A percentile compares a stretch with the other conserved stretches of the same genome.
phyloP scores from a whole-genome alignment of 2,113 vertebrate genomes.

The Pimephales promelas region DNA sequence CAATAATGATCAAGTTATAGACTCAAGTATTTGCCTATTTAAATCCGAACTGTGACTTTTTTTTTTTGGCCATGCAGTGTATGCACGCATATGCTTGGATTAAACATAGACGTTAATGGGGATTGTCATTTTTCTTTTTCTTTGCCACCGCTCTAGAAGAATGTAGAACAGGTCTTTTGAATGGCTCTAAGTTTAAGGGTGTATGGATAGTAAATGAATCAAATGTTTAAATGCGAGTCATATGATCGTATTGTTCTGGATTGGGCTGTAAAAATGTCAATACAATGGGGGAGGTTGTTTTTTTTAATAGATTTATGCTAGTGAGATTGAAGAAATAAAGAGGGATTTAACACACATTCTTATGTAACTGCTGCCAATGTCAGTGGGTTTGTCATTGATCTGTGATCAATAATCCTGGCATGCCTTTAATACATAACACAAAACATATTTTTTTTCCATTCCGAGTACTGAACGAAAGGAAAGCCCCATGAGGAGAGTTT shows the following conservation, averaged over 20 bases:
- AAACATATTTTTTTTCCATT: slow-evolving; percentile 12
- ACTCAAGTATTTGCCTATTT: no score
- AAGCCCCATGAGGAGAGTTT: neutral
- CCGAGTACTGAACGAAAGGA: neutral
- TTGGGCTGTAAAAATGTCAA: neutral
- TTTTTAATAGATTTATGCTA: neutral
- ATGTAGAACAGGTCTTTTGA: neutral
- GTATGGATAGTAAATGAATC: neutral
- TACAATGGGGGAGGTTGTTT: neutral
- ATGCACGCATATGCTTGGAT: neutral
- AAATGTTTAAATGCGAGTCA: neutral
- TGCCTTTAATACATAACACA: neutral
- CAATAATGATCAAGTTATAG: no score
- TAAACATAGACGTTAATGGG: neutral
- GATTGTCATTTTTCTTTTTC: neutral
- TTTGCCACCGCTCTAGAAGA: neutral
- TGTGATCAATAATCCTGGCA: neutral
- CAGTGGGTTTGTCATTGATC: neutral
- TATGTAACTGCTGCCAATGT: neutral
- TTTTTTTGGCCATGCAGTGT: neutral
- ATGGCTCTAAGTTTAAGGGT: neutral
- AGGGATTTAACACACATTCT: neutral
- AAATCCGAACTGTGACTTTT: no score
- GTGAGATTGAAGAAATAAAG: neutral
- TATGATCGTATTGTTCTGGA: neutral